Conservation (phyloP, 2,113 vertebrate species). For the Chloropsis cyanopogon region DNA sequence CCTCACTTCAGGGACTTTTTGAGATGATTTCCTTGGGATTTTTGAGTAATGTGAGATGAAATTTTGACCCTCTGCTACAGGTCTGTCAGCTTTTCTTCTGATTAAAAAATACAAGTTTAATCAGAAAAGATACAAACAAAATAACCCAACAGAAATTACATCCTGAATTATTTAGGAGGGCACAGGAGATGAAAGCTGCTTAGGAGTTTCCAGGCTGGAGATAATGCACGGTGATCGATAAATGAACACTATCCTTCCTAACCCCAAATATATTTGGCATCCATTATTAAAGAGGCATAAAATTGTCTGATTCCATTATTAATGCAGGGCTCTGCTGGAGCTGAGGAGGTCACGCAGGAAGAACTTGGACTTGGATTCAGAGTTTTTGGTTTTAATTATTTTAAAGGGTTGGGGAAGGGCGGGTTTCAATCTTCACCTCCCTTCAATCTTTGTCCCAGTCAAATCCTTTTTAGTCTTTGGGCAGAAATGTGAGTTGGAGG, state of each 20-base stretch:
- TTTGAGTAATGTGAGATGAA: background rate
- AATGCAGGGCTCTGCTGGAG: conserved; percentile 61
- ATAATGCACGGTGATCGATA: conserved; percentile 78
- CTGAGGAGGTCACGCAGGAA: conserved; percentile 8
- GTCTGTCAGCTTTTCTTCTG: conserved; percentile 17
- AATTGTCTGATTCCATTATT: conserved; percentile 71
- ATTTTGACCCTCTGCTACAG: background rate
- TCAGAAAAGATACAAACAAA: conserved; percentile 37
- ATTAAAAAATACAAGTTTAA: conserved; percentile 56
- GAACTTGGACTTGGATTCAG: background rate
- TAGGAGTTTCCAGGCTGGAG: conserved; percentile 64
- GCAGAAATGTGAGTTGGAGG: background rate
- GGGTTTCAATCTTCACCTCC: background rate
- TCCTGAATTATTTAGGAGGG: conserved; percentile 77
- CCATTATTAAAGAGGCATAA: conserved; percentile 74
- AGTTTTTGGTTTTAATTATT: background rate
- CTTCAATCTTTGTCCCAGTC: background rate
- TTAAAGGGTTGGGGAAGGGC: background rate
- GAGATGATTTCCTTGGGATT: background rate
- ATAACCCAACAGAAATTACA: conserved; percentile 53
- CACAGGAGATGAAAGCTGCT: conserved; percentile 72
- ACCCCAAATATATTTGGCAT: conserved; percentile 66
- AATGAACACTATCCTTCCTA: conserved; percentile 65
- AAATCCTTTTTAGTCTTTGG: background rate
- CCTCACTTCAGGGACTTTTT: background rate